phyloP scores from a whole-genome alignment of 2,113 vertebrate species.

The Apus apus region DNA sequence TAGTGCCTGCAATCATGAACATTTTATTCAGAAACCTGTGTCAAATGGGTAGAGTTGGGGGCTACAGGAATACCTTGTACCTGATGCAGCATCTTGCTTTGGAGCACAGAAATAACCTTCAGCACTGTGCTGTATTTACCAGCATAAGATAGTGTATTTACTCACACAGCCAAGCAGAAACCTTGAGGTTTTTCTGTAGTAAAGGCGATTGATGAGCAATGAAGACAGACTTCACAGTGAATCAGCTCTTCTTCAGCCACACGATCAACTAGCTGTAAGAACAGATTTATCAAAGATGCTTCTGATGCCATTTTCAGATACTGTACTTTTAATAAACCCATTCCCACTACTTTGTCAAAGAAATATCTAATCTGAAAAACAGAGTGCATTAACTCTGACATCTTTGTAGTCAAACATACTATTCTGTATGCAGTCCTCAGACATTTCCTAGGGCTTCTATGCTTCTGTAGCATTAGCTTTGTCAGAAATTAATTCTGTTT shows the following conservation, averaged over 20 bases:
- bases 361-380: neutral
- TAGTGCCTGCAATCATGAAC: neutral
- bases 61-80: neutral
- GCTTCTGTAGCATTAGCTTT: neutral
- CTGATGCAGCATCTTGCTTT: neutral
- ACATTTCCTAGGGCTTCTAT: neutral
- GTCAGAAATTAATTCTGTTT: neutral
- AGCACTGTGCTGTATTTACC: neutral
- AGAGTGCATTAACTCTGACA: neutral
- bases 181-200: neutral
- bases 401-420: neutral
- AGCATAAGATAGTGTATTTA: rapidly evolving
- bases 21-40: neutral
- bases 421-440: neutral
- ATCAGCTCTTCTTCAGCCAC: neutral
- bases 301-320: neutral
- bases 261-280: neutral
- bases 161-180: neutral
- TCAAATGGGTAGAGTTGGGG: neutral
- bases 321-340: neutral
- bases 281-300: neutral
- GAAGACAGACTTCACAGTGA: neutral
- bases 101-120: neutral
- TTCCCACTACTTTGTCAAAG: constrained; percentile 16
- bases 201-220: neutral